phyloP scores from a whole-genome alignment of 53 echinoderm and acorn worm genomes.

The Hippasteria phrygiana region DNA sequence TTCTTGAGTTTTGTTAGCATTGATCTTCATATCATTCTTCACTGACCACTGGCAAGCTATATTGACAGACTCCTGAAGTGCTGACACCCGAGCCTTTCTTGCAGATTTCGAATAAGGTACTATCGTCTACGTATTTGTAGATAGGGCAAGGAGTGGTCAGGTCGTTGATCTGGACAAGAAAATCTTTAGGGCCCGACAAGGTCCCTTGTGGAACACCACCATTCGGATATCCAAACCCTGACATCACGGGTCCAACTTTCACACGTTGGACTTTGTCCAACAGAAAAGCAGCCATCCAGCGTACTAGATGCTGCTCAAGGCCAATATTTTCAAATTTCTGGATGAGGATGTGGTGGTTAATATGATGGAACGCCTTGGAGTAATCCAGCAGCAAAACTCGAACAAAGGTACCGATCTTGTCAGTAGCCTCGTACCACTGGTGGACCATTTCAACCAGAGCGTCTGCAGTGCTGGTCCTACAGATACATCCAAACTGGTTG shows the following conservation, averaged over 20 bases:
- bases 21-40: not conserved
- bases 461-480: not conserved
- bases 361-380: not conserved
- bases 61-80: no score
- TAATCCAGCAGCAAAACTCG: not conserved
- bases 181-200: no score
- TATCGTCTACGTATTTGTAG: not conserved
- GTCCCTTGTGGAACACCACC: no score
- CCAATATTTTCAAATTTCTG: not conserved
- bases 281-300: no score
- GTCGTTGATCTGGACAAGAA: constrained; percentile 14
- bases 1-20: not conserved
- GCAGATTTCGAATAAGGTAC: no score
- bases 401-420: not conserved
- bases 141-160: not conserved
- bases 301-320: not conserved
- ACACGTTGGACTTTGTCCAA: no score
- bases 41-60: not conserved
- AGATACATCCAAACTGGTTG: not conserved
- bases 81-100: no score
- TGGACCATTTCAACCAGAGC: not conserved
- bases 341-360: not conserved
- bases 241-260: no score
- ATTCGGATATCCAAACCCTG: no score
- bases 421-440: not conserved